Evolutionary conservation across 2,888 invertebrate species (phyloP), one percentile per base, ranked within the genome.

Genomic region (Dryococelus australis): DNA sequence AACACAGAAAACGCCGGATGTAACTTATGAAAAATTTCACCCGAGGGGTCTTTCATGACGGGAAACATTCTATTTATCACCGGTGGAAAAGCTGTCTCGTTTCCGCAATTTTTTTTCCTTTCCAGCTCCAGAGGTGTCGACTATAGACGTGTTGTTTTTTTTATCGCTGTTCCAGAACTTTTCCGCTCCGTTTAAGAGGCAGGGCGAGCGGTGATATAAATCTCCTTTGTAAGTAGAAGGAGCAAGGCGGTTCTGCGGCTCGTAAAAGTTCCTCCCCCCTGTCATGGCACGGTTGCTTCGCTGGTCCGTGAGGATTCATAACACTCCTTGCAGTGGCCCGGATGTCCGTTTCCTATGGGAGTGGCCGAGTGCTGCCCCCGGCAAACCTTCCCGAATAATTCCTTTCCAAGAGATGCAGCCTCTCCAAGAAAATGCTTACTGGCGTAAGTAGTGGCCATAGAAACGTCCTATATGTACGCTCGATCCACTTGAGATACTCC

Each of bases 61-160:
- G n/a, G 65, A 65, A 65, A n/a, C 20, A n/a, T 65, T 65, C 65
- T 65, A 65, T 65, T 65, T 65, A 65, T 65, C 65, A 65, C 65
- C n/a, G 65, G 10, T 16, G 16, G 65, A n/a, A 65, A 65, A 65
- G 65, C 65, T 16, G 20, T 24, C 65, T n/a, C n/a, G 20, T 24
- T 65, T 24, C 8, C 16, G 47, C 8, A 5, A 13, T 16, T 47
- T 47, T 47, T 47, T 47, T 47, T 47, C 8, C 47, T 16, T 13
- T 47, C 5, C 47, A 47, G 16, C 47, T 65, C n/a, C 16, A 65
- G 65, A 65, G 65, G 65, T 65, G 65, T 65, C n/a, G 8, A 24
- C 65, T 65, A 65, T 65, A 65, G 6, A 65, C n/a, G 65, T 65
- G 20, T 65, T 65, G 4, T 65, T 65, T 65, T 65, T n/a, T 65